These are phyloP conservation scores for Drosophila neonasuta DNA, from an alignment of 2,888 invertebrate species.

Conservation along the genomic window DNA sequence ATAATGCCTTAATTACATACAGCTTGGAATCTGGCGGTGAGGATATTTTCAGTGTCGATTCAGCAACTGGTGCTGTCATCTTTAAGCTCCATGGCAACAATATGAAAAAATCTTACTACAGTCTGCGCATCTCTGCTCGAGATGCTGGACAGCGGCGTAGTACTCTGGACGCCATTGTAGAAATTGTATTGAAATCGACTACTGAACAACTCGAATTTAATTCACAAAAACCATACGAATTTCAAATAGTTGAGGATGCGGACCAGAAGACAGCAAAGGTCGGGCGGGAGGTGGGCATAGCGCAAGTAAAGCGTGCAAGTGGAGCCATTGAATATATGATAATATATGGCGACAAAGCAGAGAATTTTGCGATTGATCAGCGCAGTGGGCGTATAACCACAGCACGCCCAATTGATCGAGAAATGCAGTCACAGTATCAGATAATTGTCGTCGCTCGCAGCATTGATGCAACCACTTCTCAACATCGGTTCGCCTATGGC, in stretches of 20 bases:
- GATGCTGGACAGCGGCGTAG: slow-evolving; percentile 91
- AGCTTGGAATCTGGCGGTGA: slow-evolving; percentile 90
- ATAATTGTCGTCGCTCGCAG: slow-evolving; percentile 91
- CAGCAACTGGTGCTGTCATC: slow-evolving; percentile 89
- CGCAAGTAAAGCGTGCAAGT: slow-evolving; percentile 83
- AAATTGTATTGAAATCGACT: slow-evolving; percentile 89
- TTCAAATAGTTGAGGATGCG: slow-evolving; percentile 92
- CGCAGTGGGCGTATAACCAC: slow-evolving; percentile 90
- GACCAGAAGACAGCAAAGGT: slow-evolving; percentile 84
- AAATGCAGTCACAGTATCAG: slow-evolving; percentile 89
- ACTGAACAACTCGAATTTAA: slow-evolving; percentile 89
- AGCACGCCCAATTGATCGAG: slow-evolving; percentile 91
- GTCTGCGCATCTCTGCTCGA: slow-evolving; percentile 89
- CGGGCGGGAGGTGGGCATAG: slow-evolving; percentile 90
- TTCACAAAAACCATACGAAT: slow-evolving; percentile 89
- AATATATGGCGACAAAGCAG: slow-evolving; percentile 82
- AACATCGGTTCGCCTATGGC: slow-evolving; percentile 87
- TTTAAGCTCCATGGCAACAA: slow-evolving; percentile 83
- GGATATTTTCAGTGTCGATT: slow-evolving; percentile 90
- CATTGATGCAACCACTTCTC: slow-evolving; percentile 16
- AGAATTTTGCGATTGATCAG: slow-evolving; percentile 91
- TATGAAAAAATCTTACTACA: slow-evolving; percentile 86
- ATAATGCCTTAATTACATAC: slow-evolving; percentile 91
- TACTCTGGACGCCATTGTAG: slow-evolving; percentile 89
- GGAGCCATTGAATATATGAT: slow-evolving; percentile 85